A percentile compares a stretch with the other conserved stretches of the same genome.
phyloP scores from a whole-genome alignment of 2,888 invertebrate species.

The Drosophila prolongata region DNA sequence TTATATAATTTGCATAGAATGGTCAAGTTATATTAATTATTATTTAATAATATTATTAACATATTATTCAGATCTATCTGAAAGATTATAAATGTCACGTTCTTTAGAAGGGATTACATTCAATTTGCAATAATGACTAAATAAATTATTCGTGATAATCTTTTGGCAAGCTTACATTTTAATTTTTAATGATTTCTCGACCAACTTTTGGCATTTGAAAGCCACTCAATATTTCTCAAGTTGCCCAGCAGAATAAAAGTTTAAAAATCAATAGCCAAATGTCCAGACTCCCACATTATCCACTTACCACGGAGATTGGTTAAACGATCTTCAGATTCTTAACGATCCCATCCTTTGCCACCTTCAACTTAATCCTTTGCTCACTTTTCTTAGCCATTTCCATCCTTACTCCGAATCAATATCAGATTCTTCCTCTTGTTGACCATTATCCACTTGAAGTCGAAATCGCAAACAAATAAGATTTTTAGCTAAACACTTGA shows the following conservation, averaged over 20 bases:
- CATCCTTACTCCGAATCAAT: constrained; percentile 17
- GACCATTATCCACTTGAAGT: constrained; percentile 33
- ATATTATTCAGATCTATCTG: no score
- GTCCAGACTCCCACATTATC: constrained; percentile 10
- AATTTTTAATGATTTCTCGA: no score
- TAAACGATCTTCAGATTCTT: constrained; percentile 10
- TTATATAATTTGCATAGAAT: no score
- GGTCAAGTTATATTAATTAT: no score
- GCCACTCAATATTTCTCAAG: background rate
- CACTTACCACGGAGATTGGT: constrained; percentile 17
- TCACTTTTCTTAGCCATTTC: background rate
- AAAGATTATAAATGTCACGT: no score
- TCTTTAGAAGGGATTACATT: no score
- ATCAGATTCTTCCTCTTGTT: background rate
- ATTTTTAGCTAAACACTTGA: constrained; percentile 38
- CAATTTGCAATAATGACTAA: no score
- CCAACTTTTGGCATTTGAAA: background rate
- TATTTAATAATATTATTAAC: no score
- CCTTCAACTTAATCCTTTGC: constrained; percentile 5
- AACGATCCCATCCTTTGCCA: constrained; percentile 1
- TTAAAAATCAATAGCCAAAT: background rate
- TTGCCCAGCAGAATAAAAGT: background rate
- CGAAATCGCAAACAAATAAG: constrained; percentile 34
- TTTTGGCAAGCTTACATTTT: no score
- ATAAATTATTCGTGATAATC: no score